Evolutionary conservation across 1,140 invertebrate genomes (phyloP).

Genomic region (Portunus trituberculatus): DNA sequence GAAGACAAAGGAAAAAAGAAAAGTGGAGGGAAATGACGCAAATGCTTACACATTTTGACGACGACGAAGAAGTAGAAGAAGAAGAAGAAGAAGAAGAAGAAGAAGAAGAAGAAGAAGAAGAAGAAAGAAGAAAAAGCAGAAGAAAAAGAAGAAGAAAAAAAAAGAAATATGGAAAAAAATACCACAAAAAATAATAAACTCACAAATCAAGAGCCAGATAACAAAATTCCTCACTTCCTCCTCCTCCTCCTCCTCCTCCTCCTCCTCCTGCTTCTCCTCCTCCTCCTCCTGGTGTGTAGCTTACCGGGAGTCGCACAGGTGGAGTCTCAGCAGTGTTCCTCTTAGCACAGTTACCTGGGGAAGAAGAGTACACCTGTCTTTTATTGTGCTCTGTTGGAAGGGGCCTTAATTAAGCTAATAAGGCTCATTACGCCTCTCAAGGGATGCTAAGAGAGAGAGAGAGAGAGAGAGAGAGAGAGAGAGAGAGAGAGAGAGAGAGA

Average conservation of each 20-base stretch:
- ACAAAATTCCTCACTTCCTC: too few species aligned
- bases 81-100: background rate
- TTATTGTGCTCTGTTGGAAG: background rate
- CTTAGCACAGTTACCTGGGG: background rate
- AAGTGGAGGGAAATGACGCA: too few species aligned
- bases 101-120: background rate
- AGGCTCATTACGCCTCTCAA: background rate
- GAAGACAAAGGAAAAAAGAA: too few species aligned
- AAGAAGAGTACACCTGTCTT: background rate
- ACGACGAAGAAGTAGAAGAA: background rate
- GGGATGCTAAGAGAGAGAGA: background rate
- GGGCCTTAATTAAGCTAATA: background rate
- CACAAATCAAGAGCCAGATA: too few species aligned
- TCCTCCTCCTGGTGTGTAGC: background rate
- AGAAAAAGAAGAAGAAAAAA: background rate
- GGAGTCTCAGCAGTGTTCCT: background rate
- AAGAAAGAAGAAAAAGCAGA: background rate
- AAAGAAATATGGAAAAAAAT: too few species aligned
- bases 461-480: background rate
- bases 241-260: too few species aligned
- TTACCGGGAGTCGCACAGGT: background rate
- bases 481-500: background rate
- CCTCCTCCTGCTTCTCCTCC: too few species aligned
- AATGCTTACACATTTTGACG: too few species aligned
- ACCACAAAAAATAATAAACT: too few species aligned